Percentiles rank a stretch among this genome's conserved stretches.
phyloP scores from a whole-genome alignment of 1,140 invertebrate genomes.

The Ceratoteleas bidentatus region DNA sequence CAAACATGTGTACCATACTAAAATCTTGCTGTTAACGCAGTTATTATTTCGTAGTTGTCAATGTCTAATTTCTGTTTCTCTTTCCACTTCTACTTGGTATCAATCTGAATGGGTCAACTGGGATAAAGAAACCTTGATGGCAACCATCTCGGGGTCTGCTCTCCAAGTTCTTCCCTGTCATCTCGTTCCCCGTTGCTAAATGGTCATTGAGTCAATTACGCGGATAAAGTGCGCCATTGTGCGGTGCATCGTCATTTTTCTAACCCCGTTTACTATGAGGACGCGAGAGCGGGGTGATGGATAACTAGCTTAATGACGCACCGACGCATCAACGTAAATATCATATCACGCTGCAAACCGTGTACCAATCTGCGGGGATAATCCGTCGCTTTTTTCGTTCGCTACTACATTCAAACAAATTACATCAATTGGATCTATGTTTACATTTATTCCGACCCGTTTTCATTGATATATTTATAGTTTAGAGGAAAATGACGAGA shows the following conservation, averaged over 20 bases:
- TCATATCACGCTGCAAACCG: constrained; percentile 25
- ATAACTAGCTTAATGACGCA: constrained; percentile 64
- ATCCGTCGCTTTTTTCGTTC: constrained; percentile 3
- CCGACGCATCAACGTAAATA: constrained; percentile 48
- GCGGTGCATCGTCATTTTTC: constrained; percentile 76
- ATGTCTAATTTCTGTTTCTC: constrained; percentile 18
- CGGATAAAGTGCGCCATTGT: constrained; percentile 79
- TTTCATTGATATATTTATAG: constrained; percentile 25
- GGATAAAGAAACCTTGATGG: constrained; percentile 72
- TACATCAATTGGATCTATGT: constrained; percentile 22
- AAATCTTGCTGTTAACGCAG: no score
- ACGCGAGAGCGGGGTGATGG: constrained; percentile 48
- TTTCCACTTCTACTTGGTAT: constrained; percentile 39
- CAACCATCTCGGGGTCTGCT: constrained; percentile 47
- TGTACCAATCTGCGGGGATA: constrained; percentile 10
- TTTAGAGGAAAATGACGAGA: constrained; percentile 31
- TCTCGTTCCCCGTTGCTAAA: constrained; percentile 72
- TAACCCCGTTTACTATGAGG: constrained; percentile 72
- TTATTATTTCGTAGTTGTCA: no score
- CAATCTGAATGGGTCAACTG: constrained; percentile 73
- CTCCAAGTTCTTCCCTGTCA: constrained; percentile 39
- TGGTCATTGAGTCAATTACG: constrained; percentile 80
- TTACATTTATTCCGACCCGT: constrained; percentile 26
- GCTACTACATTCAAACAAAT: constrained; percentile 12
- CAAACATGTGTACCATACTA: no score